Conservation (phyloP, 1,140 invertebrate species). For the Drosophila paulistorum region DNA sequence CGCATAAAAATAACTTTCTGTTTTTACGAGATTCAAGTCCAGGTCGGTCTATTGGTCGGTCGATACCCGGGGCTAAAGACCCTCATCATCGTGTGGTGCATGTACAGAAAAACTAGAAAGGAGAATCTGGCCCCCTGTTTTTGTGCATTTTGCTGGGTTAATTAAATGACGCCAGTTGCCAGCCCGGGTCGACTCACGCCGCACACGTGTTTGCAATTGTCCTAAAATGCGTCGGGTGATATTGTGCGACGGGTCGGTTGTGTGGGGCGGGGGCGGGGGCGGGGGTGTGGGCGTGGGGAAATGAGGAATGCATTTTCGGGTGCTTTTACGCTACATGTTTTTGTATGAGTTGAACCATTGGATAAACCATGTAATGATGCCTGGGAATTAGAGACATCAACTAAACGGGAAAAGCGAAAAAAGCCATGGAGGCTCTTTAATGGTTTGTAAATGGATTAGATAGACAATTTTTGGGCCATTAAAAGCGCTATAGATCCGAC, state of each 20-base stretch:
- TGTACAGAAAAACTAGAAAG: slow-evolving; percentile 4
- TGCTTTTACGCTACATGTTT: slow-evolving; percentile 29
- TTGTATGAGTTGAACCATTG: slow-evolving; percentile 26
- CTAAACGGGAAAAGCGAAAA: slow-evolving; percentile 58
- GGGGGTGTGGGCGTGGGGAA: not conserved
- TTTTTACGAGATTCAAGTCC: slow-evolving; percentile 66
- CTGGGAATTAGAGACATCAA: slow-evolving; percentile 60
- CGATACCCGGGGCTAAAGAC: slow-evolving; percentile 32
- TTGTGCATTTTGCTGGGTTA: slow-evolving; percentile 62
- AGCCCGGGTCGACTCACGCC: slow-evolving; percentile 47
- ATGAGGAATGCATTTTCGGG: slow-evolving; percentile 26
- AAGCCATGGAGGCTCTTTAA: slow-evolving; percentile 22
- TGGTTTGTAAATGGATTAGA: slow-evolving; percentile 11
- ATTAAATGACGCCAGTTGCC: slow-evolving; percentile 73
- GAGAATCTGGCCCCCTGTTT: slow-evolving; percentile 7
- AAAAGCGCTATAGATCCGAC: not conserved
- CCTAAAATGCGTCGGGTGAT: not conserved
- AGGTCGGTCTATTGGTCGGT: slow-evolving; percentile 5
- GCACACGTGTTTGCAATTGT: slow-evolving; percentile 77
- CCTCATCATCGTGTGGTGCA: slow-evolving; percentile 55
- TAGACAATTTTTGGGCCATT: slow-evolving; percentile 28
- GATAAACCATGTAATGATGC: slow-evolving; percentile 38
- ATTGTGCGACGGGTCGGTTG: not conserved
- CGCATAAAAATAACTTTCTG: slow-evolving; percentile 77
- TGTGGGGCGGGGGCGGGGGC: no score